Evolutionary conservation across 2,797 vertebrate genomes (phyloP).

Genomic region (Melanotaenia trifasciata): DNA sequence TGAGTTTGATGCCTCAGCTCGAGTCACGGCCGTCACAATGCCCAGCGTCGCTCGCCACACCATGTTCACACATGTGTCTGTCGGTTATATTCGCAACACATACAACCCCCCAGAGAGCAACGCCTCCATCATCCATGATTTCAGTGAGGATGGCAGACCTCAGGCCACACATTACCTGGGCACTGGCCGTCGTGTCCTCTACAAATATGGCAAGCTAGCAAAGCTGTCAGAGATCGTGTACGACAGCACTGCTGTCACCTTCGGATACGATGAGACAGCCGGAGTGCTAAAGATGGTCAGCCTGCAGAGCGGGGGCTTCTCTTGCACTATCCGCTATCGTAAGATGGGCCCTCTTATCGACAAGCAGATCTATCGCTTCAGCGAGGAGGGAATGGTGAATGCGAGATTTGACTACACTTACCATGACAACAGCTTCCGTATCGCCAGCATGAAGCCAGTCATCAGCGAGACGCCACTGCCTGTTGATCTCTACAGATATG

Average conservation of each 20-base stretch:
- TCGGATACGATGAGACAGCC: slow-evolving; percentile 96
- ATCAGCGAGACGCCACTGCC: slow-evolving; percentile 98
- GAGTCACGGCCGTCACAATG: slow-evolving; percentile 97
- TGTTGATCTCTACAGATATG: slow-evolving; percentile 96
- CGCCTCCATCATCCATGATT: slow-evolving; percentile 96
- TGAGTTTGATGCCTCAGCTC: slow-evolving; percentile 93
- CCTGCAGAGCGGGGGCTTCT: slow-evolving; percentile 97
- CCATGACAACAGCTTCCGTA: slow-evolving; percentile 98
- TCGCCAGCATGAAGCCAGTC: slow-evolving; percentile 97
- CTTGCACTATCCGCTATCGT: slow-evolving; percentile 96
- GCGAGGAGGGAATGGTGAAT: slow-evolving; percentile 99
- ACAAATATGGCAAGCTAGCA: slow-evolving; percentile 97
- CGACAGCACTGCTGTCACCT: slow-evolving; percentile 96
- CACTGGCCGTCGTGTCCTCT: slow-evolving; percentile 95
- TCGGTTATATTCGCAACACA: slow-evolving; percentile 97
- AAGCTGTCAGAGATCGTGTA: slow-evolving; percentile 96
- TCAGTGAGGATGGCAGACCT: slow-evolving; percentile 93
- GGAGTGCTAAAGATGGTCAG: slow-evolving; percentile 98
- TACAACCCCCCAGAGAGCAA: slow-evolving; percentile 99
- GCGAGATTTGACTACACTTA: slow-evolving; percentile 98
- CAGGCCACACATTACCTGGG: slow-evolving; percentile 92
- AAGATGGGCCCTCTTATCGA: slow-evolving; percentile 97
- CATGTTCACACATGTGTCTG: slow-evolving; percentile 96
- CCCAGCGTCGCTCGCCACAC: slow-evolving; percentile 98
- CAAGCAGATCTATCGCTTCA: slow-evolving; percentile 98